Conservation (phyloP, 2,113 vertebrate genomes). For the Spermophilus dauricus region DNA sequence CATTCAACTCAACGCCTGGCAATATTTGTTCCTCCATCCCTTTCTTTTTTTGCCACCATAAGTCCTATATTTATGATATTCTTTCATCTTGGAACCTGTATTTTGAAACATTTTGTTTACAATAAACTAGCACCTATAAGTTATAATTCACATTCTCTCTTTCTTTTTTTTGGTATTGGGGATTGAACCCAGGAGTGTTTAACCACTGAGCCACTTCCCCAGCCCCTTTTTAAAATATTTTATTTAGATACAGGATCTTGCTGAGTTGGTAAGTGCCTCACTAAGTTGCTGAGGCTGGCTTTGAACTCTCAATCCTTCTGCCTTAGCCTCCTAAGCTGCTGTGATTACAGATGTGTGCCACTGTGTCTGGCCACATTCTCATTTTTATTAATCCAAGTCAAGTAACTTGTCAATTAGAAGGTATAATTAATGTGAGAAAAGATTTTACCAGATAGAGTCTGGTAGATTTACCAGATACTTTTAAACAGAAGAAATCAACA, state of each 20-base stretch:
- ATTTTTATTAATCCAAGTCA: constrained; percentile 17
- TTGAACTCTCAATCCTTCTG: too few relatives aligned
- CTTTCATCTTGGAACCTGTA: background rate
- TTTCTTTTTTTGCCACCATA: background rate
- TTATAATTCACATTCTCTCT: background rate
- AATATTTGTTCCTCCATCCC: background rate
- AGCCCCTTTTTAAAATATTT: too few relatives aligned
- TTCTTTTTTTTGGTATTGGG: too few relatives aligned
- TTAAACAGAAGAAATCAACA: background rate
- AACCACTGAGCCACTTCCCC: too few relatives aligned
- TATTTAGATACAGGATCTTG: too few relatives aligned
- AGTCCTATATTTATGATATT: background rate
- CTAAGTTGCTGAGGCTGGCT: too few relatives aligned
- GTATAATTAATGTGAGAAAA: constrained; percentile 28
- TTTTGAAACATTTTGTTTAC: constrained; percentile 50
- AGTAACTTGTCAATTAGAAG: constrained; percentile 5
- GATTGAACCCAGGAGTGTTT: too few relatives aligned
- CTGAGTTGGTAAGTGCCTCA: too few relatives aligned
- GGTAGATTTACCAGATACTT: too few relatives aligned
- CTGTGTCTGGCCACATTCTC: background rate
- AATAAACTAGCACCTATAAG: constrained; percentile 17
- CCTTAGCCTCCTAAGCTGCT: too few relatives aligned
- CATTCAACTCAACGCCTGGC: background rate
- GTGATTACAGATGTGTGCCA: too few relatives aligned
- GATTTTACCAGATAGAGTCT: constrained; percentile 26